Conservation (phyloP, 1,140 invertebrate genomes). For the Thaumatotibia leucotreta region DNA sequence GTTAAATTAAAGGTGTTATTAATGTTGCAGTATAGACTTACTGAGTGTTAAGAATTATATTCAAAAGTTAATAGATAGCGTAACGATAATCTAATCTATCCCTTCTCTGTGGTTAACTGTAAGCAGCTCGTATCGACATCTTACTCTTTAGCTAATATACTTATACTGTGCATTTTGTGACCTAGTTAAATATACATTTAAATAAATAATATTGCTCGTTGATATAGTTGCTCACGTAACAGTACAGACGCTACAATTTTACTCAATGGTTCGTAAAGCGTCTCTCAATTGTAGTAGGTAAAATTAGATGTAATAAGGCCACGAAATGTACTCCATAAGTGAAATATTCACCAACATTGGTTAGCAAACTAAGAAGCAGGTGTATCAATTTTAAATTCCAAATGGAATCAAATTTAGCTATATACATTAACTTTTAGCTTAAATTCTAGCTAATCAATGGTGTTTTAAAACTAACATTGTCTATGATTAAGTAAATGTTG, state of each 20-base stretch:
- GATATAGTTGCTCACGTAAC: neutral
- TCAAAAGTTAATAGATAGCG: slow-evolving; percentile 45
- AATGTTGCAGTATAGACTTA: slow-evolving; percentile 47
- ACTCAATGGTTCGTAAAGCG: neutral
- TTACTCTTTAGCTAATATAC: slow-evolving; percentile 14
- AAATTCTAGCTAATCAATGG: slow-evolving; percentile 1
- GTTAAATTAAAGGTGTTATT: slow-evolving; percentile 41
- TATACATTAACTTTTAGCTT: neutral
- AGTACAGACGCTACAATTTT: neutral
- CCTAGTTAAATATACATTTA: slow-evolving; percentile 4
- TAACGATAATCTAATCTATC: slow-evolving; percentile 45
- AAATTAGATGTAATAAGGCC: neutral
- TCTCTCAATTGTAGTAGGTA: neutral
- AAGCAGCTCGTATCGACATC: slow-evolving; percentile 40
- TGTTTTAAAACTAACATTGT: neutral
- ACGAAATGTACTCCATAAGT: slow-evolving; percentile 2
- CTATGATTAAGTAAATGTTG: slow-evolving; percentile 6
- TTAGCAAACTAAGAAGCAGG: neutral
- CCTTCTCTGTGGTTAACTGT: slow-evolving; percentile 58
- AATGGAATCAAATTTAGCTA: neutral
- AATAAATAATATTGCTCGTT: neutral
- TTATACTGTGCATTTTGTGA: slow-evolving; percentile 6
- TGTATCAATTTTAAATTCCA: neutral
- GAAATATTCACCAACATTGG: neutral
- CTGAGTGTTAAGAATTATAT: slow-evolving; percentile 56